A percentile compares a stretch with the other conserved stretches of the same genome.
Conservation (phyloP, 2,888 invertebrate genomes). For the Octonoba sinensis region DNA sequence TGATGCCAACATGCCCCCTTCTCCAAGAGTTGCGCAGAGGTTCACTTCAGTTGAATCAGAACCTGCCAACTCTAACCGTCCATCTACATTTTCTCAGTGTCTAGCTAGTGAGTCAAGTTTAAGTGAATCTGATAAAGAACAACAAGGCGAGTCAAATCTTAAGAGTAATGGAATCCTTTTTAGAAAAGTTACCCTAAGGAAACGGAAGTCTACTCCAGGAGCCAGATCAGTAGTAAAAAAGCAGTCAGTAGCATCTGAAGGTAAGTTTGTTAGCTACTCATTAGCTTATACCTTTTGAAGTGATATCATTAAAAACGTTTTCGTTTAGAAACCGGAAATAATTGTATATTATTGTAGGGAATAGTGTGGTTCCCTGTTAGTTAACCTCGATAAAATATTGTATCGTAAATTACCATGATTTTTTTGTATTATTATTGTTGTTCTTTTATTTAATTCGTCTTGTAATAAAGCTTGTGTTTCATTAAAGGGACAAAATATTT, state of each 20-base stretch:
- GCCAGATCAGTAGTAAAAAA: slow-evolving; percentile 23
- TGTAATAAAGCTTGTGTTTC: too few relatives aligned
- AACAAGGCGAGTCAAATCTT: not conserved
- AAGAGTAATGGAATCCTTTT: slow-evolving; percentile 77
- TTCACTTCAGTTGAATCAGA: slow-evolving; percentile 58
- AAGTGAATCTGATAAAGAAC: slow-evolving; percentile 72
- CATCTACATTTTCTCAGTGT: slow-evolving; percentile 24
- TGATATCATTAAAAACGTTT: not conserved
- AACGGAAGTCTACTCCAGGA: slow-evolving; percentile 70
- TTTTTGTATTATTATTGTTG: too few relatives aligned
- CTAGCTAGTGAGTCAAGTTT: slow-evolving; percentile 42
- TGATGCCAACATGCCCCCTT: slow-evolving; percentile 39
- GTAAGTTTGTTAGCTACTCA: slow-evolving; percentile 23
- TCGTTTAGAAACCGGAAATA: not conserved
- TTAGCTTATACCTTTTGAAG: too few relatives aligned
- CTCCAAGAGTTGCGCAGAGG: slow-evolving; percentile 28
- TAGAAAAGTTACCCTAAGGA: slow-evolving; percentile 77
- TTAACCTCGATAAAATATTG: too few relatives aligned
- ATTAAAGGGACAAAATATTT: too few relatives aligned
- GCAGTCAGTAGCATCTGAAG: slow-evolving; percentile 21
- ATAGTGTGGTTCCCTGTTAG: too few relatives aligned
- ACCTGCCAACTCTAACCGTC: slow-evolving; percentile 45
- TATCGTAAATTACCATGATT: too few relatives aligned
- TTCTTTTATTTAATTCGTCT: too few relatives aligned
- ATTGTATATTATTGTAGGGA: too few relatives aligned